Evolutionary conservation across 2,888 invertebrate species (phyloP).

Genomic region (Dynastes maya): DNA sequence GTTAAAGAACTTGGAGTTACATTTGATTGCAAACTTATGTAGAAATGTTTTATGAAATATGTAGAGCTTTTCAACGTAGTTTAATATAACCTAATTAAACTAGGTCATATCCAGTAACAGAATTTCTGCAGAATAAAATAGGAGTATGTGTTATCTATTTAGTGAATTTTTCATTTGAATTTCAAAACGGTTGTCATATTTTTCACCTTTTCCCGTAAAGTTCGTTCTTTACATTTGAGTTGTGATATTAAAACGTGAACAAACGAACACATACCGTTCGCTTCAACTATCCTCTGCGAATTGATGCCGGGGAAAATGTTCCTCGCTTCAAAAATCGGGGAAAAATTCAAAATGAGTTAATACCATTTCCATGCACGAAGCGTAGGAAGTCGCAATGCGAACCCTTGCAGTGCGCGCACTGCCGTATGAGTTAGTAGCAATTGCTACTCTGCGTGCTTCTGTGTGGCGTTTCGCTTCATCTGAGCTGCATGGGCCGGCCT

Average conservation of each 20-base stretch:
- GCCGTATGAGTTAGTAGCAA: slow-evolving; percentile 22
- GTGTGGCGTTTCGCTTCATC: slow-evolving; percentile 4
- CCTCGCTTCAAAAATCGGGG: not conserved
- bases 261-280: too few species aligned
- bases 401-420: not conserved
- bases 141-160: too few species aligned
- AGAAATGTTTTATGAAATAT: too few species aligned
- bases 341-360: slow-evolving; percentile 11
- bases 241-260: not conserved
- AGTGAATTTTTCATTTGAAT: too few species aligned
- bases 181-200: too few species aligned
- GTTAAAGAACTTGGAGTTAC: too few species aligned
- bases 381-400: slow-evolving; percentile 24
- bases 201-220: not conserved
- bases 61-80: too few species aligned
- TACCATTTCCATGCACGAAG: slow-evolving; percentile 12
- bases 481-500: slow-evolving; percentile 3
- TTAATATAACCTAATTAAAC: too few species aligned
- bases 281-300: not conserved
- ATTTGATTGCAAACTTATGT: too few species aligned
- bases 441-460: slow-evolving; percentile 19
- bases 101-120: too few species aligned
- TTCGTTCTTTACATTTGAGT: not conserved
- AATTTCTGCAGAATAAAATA: too few species aligned
- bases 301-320: not conserved